phyloP scores from a whole-genome alignment of 92 coral and sea anemone species.

The Siderastrea siderea region DNA sequence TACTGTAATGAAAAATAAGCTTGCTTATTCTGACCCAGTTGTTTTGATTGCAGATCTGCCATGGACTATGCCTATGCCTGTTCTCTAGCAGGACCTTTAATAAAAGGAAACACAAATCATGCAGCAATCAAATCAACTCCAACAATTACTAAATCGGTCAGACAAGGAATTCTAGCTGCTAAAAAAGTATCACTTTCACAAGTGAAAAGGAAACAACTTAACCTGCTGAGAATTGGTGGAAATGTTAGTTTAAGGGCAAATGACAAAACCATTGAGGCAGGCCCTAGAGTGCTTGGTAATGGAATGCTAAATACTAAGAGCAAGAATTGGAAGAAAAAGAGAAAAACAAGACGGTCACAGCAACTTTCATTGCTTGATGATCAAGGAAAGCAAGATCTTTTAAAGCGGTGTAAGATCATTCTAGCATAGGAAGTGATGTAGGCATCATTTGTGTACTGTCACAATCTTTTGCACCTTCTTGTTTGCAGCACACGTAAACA shows the following conservation, averaged over 20 bases:
- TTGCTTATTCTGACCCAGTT: not conserved
- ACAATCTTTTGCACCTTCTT: not conserved
- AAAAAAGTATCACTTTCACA: not conserved
- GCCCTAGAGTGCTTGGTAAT: not conserved
- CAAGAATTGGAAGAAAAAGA: not conserved
- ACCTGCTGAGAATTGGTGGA: not conserved
- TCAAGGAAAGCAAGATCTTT: constrained; percentile 8
- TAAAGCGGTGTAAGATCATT: constrained; percentile 29
- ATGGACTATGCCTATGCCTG: constrained; percentile 82
- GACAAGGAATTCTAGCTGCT: constrained; percentile 56
- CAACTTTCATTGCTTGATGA: constrained; percentile 21
- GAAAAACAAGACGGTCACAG: constrained; percentile 3
- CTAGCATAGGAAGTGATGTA: not conserved
- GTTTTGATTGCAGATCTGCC: constrained; percentile 51
- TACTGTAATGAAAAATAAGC: not conserved
- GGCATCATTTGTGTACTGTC: not conserved
- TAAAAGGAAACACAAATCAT: constrained; percentile 4
- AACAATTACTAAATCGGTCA: constrained; percentile 47
- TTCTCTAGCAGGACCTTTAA: constrained; percentile 41
- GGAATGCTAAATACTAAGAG: not conserved
- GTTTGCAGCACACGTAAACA: no score
- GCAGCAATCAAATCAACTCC: constrained; percentile 6
- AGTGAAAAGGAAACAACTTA: not conserved
- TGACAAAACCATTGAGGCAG: not conserved
- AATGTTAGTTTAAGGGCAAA: not conserved